phyloP scores from a whole-genome alignment of 1,140 invertebrate genomes.

The Macrobrachium rosenbergii region DNA sequence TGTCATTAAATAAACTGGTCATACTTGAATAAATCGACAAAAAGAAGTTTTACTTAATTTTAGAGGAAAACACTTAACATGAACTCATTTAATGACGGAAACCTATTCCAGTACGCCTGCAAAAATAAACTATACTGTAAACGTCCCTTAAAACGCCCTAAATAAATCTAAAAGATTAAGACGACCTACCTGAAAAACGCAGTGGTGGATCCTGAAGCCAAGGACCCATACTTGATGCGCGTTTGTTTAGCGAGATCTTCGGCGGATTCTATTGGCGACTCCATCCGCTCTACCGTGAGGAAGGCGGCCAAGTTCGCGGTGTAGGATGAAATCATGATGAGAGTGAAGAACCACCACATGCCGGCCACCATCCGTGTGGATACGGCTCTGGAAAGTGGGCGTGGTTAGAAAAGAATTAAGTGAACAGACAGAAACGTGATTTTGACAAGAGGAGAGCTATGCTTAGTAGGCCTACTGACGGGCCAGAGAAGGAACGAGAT shows the following conservation, averaged over 20 bases:
- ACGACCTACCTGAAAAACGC: constrained; percentile 71
- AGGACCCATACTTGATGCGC: constrained; percentile 76
- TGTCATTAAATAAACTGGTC: no score
- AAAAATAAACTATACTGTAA: neutral
- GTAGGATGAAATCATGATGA: constrained; percentile 78
- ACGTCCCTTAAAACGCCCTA: neutral
- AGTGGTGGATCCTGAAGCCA: constrained; percentile 73
- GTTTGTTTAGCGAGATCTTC: constrained; percentile 77
- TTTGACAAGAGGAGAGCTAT: neutral
- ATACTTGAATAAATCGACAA: no score
- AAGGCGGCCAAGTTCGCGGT: constrained; percentile 79
- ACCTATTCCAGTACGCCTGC: no score
- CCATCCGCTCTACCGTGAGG: constrained; percentile 77
- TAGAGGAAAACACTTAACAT: no score
- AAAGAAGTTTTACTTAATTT: no score
- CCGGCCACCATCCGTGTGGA: constrained; percentile 73
- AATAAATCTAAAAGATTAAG: neutral
- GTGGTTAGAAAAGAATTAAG: neutral
- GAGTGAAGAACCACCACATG: constrained; percentile 77
- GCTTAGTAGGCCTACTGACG: no score
- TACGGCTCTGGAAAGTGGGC: constrained; percentile 69
- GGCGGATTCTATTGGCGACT: constrained; percentile 75
- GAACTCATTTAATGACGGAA: neutral
- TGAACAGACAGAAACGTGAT: neutral
- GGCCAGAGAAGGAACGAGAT: no score